Evolutionary conservation across 2,113 vertebrate species (phyloP).

Genomic region (Zeus faber): DNA sequence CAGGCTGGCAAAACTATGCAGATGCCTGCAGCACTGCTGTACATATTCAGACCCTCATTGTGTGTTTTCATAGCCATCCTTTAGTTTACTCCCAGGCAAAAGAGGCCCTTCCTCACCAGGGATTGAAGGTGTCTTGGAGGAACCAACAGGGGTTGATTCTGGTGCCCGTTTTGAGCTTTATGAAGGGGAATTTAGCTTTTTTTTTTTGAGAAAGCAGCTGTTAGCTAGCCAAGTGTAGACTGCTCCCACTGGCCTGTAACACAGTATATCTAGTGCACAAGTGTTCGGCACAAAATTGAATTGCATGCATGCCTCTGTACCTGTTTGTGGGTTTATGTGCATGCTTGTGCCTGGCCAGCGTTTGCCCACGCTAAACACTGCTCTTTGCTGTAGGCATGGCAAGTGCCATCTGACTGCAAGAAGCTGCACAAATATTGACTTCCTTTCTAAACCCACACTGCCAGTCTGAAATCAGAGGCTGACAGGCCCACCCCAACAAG

Average conservation of each 20-base stretch:
- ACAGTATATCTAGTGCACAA: background rate
- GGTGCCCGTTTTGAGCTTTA: constrained; percentile 14
- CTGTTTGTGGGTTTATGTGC: background rate
- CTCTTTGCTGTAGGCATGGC: constrained; percentile 34
- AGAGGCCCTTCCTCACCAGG: constrained; percentile 37
- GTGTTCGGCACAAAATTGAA: background rate
- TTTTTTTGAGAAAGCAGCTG: constrained; percentile 21
- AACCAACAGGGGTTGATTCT: constrained; percentile 9
- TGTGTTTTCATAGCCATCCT: constrained; percentile 34
- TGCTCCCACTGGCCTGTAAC: constrained; percentile 19
- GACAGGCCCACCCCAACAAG: constrained; percentile 39
- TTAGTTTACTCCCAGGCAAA: constrained; percentile 45
- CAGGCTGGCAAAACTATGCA: constrained; percentile 18
- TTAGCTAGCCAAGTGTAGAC: constrained; percentile 14
- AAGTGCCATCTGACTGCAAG: constrained; percentile 60
- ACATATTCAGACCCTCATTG: constrained; percentile 18
- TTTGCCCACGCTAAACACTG: constrained; percentile 35
- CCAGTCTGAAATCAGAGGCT: constrained; percentile 47
- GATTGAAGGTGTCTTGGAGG: background rate
- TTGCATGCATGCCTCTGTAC: background rate
- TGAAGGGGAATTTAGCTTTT: constrained; percentile 14
- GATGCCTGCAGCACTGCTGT: constrained; percentile 18
- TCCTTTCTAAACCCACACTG: constrained; percentile 50
- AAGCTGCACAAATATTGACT: constrained; percentile 73
- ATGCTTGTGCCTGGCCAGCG: constrained; percentile 17